Evolutionary conservation across 2,797 vertebrate genomes (phyloP).

Genomic region (Pteronotus mesoamericanus): DNA sequence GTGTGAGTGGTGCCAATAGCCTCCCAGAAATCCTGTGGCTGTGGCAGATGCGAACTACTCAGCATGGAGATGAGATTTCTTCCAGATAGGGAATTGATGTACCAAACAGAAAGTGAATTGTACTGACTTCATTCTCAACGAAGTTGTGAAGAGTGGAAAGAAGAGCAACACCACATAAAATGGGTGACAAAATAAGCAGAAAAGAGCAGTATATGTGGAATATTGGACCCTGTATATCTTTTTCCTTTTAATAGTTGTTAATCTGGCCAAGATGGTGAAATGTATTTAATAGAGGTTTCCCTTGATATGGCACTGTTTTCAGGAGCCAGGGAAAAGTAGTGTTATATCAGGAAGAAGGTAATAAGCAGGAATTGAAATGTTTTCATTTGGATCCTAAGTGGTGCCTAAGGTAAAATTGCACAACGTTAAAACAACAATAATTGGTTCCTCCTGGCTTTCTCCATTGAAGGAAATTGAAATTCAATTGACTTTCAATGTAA

Average conservation of each 20-base stretch:
- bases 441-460: slow-evolving; percentile 80
- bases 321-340: neutral
- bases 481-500: slow-evolving; percentile 77
- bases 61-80: slow-evolving; percentile 57
- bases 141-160: slow-evolving; percentile 50
- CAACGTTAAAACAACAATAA: slow-evolving; percentile 76
- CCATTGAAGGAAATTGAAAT: slow-evolving; percentile 80
- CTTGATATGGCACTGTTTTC: slow-evolving; percentile 20
- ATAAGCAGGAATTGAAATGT: slow-evolving; percentile 72
- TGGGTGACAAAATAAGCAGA: slow-evolving; percentile 60
- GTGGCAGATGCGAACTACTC: slow-evolving; percentile 61
- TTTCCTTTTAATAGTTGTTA: slow-evolving; percentile 58
- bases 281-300: slow-evolving; percentile 55
- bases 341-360: slow-evolving; percentile 61
- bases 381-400: slow-evolving; percentile 77
- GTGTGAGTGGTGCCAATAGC: slow-evolving; percentile 50
- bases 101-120: slow-evolving; percentile 55
- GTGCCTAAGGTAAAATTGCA: slow-evolving; percentile 77
- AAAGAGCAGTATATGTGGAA: slow-evolving; percentile 36
- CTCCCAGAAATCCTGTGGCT: slow-evolving; percentile 54
- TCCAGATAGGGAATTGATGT: slow-evolving; percentile 60
- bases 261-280: slow-evolving; percentile 16
- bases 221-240: slow-evolving; percentile 34
- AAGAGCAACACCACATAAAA: neutral
- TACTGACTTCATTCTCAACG: slow-evolving; percentile 44